Evolutionary conservation across 2,113 vertebrate species (phyloP), one percentile per base, ranked within the genome.

Genomic region (Lynx canadensis): DNA sequence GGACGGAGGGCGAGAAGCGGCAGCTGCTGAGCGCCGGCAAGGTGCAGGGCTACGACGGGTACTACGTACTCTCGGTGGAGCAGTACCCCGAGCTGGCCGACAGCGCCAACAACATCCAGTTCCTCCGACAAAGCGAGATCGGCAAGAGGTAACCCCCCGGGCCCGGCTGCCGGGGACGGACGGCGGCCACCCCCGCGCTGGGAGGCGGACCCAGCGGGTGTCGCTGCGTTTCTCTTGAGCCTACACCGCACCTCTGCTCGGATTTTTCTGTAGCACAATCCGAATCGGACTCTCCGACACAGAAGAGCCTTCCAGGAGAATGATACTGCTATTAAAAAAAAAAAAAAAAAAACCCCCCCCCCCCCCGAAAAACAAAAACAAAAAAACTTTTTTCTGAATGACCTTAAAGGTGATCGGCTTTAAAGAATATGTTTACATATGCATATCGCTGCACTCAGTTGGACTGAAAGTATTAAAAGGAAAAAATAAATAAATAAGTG

Each of bases 41-140:
- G 95, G 99, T 99, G 92, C 99, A 99, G 98, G 99, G 99, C 93
- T 99, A 99, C 0, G 99, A 99, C 91, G 99, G 99, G 96, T 99
- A 99, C 99, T 99, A 99, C 97, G 99, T 99, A 99, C 99, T 99
- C 98, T 99, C 99, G 36, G 99, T 99, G 95, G 99, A 99, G 99
- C 99, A 99, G 99, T 99, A 99, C 99, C 99, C 99, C 1, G 99
- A 99, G 98, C 99, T 99, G 98, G 99, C 99, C 71, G 99, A 99
- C 99, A 99, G 99, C 41, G 99, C 99, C 88, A 99, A 99, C 98
- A 99, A 99, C 98, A 99, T 99, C 98, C 99, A 99, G 98, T 99
- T 99, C 98, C 99, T 99, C 91, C 99, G 99, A 98, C 99, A 99
- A 99, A 99, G 99, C 94, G 99, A 99, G 98, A 99, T 99, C 97